These are phyloP conservation scores for Hylomyscus alleni DNA, from an alignment of 2,797 vertebrate genomes.

Conservation along the genomic window DNA sequence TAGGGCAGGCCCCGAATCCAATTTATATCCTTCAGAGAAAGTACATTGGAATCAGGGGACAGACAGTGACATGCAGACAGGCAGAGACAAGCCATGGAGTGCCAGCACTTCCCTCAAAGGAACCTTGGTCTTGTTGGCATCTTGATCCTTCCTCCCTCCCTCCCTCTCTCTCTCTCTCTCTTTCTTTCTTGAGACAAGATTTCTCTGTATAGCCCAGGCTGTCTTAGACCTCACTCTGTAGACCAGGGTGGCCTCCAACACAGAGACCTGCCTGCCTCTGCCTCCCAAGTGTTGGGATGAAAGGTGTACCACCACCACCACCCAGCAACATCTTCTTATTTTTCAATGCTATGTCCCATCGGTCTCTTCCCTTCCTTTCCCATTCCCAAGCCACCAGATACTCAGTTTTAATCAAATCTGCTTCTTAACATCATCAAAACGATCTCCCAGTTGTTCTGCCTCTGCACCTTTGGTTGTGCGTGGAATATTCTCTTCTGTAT, in stretches of 20 bases:
- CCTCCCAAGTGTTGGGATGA: neutral
- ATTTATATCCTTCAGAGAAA: neutral
- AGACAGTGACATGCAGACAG: neutral
- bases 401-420: neutral
- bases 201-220: neutral
- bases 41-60: neutral
- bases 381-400: neutral
- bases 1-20: neutral
- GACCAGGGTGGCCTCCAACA: neutral
- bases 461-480: neutral
- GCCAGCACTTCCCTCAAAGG: neutral
- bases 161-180: accelerated
- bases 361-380: neutral
- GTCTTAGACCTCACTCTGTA: neutral
- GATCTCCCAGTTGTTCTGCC: neutral
- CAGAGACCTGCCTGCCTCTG: neutral
- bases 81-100: neutral
- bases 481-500: neutral
- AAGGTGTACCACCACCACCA: neutral
- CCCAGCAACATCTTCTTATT: neutral
- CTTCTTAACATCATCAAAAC: neutral
- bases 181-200: neutral
- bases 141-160: neutral
- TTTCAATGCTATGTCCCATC: neutral
- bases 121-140: neutral